Conservation (phyloP, 2,888 invertebrate species). For the Agonopterix heracliana region DNA sequence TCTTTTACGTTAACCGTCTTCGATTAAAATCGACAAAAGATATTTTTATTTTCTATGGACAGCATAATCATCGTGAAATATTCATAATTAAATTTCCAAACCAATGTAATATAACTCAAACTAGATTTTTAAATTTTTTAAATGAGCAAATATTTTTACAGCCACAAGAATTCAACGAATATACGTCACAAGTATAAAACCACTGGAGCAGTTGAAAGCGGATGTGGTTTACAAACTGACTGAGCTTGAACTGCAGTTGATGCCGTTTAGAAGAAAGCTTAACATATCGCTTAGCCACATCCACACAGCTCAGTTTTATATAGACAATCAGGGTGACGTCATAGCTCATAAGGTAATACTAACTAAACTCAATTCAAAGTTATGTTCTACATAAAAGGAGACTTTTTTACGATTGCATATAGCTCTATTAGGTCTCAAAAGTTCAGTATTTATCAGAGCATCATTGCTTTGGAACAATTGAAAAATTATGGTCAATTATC, state of each 20-base stretch:
- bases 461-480: too few relatives aligned
- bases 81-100: neutral
- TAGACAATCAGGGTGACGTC: slow-evolving; percentile 82
- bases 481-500: too few relatives aligned
- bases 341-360: slow-evolving; percentile 80
- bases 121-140: too few relatives aligned
- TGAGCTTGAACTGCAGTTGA: slow-evolving; percentile 82
- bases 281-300: slow-evolving; percentile 85
- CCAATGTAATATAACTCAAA: neutral
- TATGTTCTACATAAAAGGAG: neutral
- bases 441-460: too few relatives aligned
- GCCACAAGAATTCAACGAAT: slow-evolving; percentile 80
- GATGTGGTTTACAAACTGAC: slow-evolving; percentile 86
- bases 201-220: slow-evolving; percentile 81
- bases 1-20: too few relatives aligned
- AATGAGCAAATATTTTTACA: slow-evolving; percentile 22
- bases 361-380: neutral
- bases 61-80: too few relatives aligned
- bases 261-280: slow-evolving; percentile 82
- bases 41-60: too few relatives aligned
- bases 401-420: too few relatives aligned
- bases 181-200: slow-evolving; percentile 79
- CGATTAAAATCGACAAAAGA: too few relatives aligned
- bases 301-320: slow-evolving; percentile 85
- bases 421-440: too few relatives aligned